Evolutionary conservation across 2,888 invertebrate genomes (phyloP).

Genomic region (Deroplatys truncata): DNA sequence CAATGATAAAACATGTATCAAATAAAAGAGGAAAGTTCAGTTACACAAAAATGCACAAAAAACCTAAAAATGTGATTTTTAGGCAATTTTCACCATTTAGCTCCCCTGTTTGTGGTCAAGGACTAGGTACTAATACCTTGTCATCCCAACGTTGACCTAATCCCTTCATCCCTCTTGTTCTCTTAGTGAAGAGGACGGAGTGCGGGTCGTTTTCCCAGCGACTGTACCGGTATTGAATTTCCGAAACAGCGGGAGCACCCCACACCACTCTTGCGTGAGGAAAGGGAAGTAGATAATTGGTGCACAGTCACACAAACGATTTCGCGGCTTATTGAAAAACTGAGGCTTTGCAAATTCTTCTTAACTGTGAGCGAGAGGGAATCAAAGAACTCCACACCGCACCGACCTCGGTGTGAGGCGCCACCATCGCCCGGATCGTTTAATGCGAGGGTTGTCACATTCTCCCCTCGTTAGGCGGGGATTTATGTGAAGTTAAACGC

Average conservation of each 20-base stretch:
- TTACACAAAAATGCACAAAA: too few species aligned
- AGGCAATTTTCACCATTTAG: too few species aligned
- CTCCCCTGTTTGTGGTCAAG: too few species aligned
- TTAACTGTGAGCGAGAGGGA: neutral
- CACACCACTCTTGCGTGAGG: neutral
- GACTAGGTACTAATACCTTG: too few species aligned
- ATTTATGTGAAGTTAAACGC: neutral
- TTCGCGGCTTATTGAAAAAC: slow-evolving; percentile 26
- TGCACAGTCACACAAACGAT: slow-evolving; percentile 22
- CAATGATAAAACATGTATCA: too few species aligned
- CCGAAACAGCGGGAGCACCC: slow-evolving; percentile 1
- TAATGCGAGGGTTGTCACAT: neutral
- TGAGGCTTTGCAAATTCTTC: slow-evolving; percentile 16
- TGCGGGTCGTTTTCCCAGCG: neutral
- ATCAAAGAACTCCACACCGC: neutral
- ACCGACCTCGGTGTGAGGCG: neutral
- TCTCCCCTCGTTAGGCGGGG: neutral
- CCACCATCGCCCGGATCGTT: neutral
- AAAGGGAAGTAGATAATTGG: slow-evolving; percentile 1
- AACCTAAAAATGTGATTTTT: too few species aligned
- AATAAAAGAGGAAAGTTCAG: too few species aligned
- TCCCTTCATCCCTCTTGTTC: too few species aligned
- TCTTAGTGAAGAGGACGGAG: neutral
- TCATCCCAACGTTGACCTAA: too few species aligned
- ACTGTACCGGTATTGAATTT: slow-evolving; percentile 14